Conservation (phyloP, 2,797 vertebrate genomes). For the Oophaga sylvatica region DNA sequence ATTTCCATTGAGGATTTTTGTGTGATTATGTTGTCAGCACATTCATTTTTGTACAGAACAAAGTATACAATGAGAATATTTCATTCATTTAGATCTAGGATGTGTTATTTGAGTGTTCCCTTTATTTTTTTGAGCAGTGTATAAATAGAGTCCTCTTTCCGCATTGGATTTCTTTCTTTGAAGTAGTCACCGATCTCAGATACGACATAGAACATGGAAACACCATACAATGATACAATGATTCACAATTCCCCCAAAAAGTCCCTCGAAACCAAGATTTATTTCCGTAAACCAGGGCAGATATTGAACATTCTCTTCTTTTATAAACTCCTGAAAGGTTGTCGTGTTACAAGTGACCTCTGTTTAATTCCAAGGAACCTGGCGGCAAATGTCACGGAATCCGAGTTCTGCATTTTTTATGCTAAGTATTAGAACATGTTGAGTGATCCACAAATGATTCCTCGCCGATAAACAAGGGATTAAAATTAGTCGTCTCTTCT, state of each 20-base stretch:
- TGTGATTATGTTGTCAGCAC: too few species aligned
- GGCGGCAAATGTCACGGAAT: slow-evolving; percentile 76
- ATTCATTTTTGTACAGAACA: too few species aligned
- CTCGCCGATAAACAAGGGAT: slow-evolving; percentile 79
- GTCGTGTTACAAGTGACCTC: slow-evolving; percentile 69
- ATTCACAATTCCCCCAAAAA: neutral
- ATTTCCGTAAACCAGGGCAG: slow-evolving; percentile 3
- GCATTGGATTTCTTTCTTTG: neutral
- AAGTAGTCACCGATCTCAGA: neutral
- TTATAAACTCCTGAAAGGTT: slow-evolving; percentile 31
- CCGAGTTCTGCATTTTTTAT: slow-evolving; percentile 74
- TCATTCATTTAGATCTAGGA: too few species aligned
- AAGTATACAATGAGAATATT: too few species aligned
- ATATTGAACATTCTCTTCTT: slow-evolving; percentile 6
- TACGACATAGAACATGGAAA: neutral
- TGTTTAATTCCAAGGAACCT: slow-evolving; percentile 69
- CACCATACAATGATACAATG: neutral
- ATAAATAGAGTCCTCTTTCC: neutral
- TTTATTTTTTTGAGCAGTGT: too few species aligned
- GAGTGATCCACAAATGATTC: slow-evolving; percentile 82
- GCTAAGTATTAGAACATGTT: slow-evolving; percentile 80
- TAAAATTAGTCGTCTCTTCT: slow-evolving; percentile 78
- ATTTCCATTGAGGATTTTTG: too few species aligned
- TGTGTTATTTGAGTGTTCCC: too few species aligned
- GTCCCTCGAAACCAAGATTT: neutral